Percentiles rank a stretch among this genome's conserved stretches.
Evolutionary conservation across 2,888 invertebrate species (phyloP).

Genomic region (Acronicta alni): DNA sequence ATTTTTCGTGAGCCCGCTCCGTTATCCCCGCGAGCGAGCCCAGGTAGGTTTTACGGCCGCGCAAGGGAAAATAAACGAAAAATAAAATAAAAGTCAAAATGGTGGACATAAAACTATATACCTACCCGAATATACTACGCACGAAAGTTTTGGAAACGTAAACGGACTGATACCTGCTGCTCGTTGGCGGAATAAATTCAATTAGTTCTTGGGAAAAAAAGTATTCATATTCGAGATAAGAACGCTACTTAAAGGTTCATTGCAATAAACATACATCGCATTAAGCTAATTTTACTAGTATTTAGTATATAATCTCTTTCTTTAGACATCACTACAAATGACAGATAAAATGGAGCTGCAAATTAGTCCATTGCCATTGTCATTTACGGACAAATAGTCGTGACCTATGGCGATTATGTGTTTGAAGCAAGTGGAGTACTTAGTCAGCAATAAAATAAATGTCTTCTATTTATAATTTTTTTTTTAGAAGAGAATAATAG

Average conservation of each 20-base stretch:
- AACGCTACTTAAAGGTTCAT: not conserved
- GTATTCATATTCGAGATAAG: constrained; percentile 20
- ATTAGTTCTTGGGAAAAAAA: constrained; percentile 38
- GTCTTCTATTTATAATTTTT: too few species aligned
- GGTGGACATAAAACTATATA: constrained; percentile 88
- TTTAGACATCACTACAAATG: too few species aligned
- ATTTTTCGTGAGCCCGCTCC: constrained; percentile 87
- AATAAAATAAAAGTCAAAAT: constrained; percentile 89
- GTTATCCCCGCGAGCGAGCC: constrained; percentile 86
- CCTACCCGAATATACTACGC: constrained; percentile 78
- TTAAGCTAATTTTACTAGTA: too few species aligned
- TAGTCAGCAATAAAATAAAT: too few species aligned
- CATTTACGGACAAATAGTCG: too few species aligned
- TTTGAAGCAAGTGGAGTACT: too few species aligned
- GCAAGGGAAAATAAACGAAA: constrained; percentile 89
- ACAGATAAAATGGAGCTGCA: too few species aligned
- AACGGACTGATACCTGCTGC: constrained; percentile 61
- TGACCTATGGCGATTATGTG: too few species aligned
- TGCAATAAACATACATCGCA: too few species aligned
- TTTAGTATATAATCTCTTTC: too few species aligned
- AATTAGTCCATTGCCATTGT: too few species aligned
- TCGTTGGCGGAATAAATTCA: constrained; percentile 62
- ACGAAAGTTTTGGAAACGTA: constrained; percentile 76
- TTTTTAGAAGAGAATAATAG: too few species aligned
- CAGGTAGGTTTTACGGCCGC: constrained; percentile 89